Evolutionary conservation across 2,113 vertebrate species (phyloP).

Genomic region (Hydrolagus affinis): DNA sequence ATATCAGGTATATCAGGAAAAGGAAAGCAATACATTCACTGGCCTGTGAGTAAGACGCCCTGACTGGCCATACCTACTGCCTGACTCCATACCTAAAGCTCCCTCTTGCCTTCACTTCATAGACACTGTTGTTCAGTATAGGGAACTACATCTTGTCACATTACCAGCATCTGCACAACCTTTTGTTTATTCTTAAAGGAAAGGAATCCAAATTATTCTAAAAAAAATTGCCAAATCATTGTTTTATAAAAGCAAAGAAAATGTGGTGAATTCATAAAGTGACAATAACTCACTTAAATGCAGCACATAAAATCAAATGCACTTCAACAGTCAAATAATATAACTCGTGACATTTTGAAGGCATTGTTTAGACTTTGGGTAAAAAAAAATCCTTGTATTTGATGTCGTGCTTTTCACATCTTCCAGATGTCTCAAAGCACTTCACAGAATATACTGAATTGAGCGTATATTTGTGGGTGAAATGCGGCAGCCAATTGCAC

Average conservation of each 20-base stretch:
- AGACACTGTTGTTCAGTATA: background rate
- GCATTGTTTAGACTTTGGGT: too few relatives aligned
- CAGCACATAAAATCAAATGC: too few relatives aligned
- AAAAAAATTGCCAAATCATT: background rate
- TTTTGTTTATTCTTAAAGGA: background rate
- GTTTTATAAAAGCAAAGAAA: background rate
- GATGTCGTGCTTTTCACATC: too few relatives aligned
- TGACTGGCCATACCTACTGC: background rate
- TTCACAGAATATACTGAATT: too few relatives aligned
- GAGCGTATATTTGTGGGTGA: too few relatives aligned
- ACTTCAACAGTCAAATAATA: too few relatives aligned
- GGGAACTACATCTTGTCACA: background rate
- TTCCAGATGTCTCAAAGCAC: too few relatives aligned
- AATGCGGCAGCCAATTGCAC: too few relatives aligned
- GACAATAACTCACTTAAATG: too few relatives aligned
- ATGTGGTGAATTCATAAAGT: too few relatives aligned
- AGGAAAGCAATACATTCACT: background rate
- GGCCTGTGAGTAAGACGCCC: constrained; percentile 7
- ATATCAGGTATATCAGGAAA: background rate
- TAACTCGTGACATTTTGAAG: too few relatives aligned
- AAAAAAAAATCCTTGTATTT: too few relatives aligned
- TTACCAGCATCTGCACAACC: background rate
- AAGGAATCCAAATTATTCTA: background rate
- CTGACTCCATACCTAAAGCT: background rate
- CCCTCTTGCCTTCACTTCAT: constrained; percentile 13